phyloP scores from a whole-genome alignment of 2,888 invertebrate species.

The Horisme vitalbata region DNA sequence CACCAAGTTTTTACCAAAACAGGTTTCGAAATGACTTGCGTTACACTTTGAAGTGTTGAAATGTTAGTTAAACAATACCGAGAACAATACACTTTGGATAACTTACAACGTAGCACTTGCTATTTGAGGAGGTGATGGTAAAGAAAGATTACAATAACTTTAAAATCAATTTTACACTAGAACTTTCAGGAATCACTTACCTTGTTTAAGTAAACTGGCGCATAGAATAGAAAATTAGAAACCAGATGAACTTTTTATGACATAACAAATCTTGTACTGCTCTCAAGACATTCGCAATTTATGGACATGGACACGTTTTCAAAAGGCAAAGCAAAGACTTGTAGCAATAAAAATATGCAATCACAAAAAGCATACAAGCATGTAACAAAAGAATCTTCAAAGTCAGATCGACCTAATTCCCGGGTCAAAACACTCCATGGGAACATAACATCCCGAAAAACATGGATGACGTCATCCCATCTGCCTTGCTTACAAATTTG shows the following conservation, averaged over 20 bases:
- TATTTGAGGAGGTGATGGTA: neutral
- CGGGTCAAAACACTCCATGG: constrained; percentile 38
- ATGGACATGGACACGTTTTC: neutral
- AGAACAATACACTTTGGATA: constrained; percentile 16
- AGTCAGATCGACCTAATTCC: constrained; percentile 31
- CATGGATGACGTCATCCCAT: constrained; percentile 38
- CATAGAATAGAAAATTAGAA: too few relatives aligned
- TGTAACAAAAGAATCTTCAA: constrained; percentile 26
- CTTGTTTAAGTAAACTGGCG: too few relatives aligned
- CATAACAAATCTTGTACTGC: too few relatives aligned
- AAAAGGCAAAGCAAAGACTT: neutral
- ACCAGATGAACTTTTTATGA: too few relatives aligned
- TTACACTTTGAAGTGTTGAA: constrained; percentile 23
- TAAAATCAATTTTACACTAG: neutral
- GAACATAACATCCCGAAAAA: constrained; percentile 41
- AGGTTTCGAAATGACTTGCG: constrained; percentile 25
- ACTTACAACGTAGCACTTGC: neutral
- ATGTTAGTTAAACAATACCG: constrained; percentile 19
- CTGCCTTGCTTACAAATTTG: constrained; percentile 44
- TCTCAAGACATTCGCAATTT: too few relatives aligned
- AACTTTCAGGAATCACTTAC: too few relatives aligned
- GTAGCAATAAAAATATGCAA: constrained; percentile 2
- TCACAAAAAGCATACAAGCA: constrained; percentile 9
- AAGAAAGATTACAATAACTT: neutral
- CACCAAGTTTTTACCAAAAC: constrained; percentile 17